Percentiles rank a stretch among this genome's conserved stretches.
Evolutionary conservation across 2,113 vertebrate genomes (phyloP).

Genomic region (Genyomyrus donnyi): DNA sequence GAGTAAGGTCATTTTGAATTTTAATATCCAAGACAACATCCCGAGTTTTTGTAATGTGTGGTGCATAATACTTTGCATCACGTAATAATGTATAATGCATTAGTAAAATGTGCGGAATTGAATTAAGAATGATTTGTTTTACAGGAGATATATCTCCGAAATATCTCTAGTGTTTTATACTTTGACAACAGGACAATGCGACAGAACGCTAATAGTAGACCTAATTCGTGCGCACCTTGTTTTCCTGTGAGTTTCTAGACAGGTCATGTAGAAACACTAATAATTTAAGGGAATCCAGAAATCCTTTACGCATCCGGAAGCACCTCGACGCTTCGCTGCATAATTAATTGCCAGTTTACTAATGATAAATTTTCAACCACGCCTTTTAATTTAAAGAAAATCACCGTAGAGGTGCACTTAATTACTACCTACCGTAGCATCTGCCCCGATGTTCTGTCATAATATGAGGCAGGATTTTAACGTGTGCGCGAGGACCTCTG

Average conservation of each 20-base stretch:
- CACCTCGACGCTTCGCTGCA: neutral
- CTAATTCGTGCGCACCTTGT: neutral
- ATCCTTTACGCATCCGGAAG: neutral
- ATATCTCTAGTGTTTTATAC: neutral
- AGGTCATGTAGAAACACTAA: neutral
- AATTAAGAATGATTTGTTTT: neutral
- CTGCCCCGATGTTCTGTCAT: neutral
- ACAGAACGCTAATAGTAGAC: neutral
- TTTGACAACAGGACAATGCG: neutral
- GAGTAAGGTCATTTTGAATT: neutral
- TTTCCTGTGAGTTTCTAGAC: neutral
- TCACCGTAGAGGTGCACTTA: neutral
- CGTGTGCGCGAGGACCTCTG: neutral
- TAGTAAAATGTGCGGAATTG: neutral
- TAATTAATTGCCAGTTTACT: neutral
- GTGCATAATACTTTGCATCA: neutral
- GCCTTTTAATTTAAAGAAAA: neutral
- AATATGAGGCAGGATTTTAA: neutral
- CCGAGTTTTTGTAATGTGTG: neutral
- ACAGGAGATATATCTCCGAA: neutral
- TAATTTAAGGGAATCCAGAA: neutral
- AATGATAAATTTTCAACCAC: neutral
- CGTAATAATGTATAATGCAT: neutral
- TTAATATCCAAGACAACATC: neutral
- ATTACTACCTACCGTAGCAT: neutral